Evolutionary conservation across 37 sponge, comb jelly and placozoan species (phyloP).

Genomic region (Diacarnus erythraeanus): DNA sequence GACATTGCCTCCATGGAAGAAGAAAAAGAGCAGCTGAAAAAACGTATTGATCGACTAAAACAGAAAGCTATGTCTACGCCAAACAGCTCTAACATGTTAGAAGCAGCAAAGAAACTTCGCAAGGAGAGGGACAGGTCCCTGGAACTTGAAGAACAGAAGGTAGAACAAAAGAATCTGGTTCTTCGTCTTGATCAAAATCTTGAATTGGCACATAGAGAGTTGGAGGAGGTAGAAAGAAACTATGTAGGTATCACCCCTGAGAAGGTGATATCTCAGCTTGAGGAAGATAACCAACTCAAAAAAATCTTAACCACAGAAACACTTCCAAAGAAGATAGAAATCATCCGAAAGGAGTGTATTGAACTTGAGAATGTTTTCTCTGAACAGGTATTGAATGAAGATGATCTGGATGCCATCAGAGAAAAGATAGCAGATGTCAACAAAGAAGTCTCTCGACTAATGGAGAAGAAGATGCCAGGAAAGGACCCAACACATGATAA

Average conservation of each 20-base stretch:
- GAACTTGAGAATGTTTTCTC: slow-evolving; percentile 75
- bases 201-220: slow-evolving; percentile 57
- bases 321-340: slow-evolving; percentile 78
- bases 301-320: slow-evolving; percentile 67
- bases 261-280: slow-evolving; percentile 60
- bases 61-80: slow-evolving; percentile 62
- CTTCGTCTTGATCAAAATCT: slow-evolving; percentile 75
- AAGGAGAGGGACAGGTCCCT: slow-evolving; percentile 65
- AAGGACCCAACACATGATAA: slow-evolving; percentile 82
- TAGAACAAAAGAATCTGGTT: slow-evolving; percentile 74
- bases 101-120: slow-evolving; percentile 72
- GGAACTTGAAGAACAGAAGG: slow-evolving; percentile 58
- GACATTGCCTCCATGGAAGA: slow-evolving; percentile 98
- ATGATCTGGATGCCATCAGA: slow-evolving; percentile 70
- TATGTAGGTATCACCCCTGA: slow-evolving; percentile 63
- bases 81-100: slow-evolving; percentile 58
- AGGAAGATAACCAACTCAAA: slow-evolving; percentile 79
- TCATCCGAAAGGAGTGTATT: slow-evolving; percentile 52
- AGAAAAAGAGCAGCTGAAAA: slow-evolving; percentile 85
- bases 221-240: slow-evolving; percentile 53
- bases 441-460: slow-evolving; percentile 61
- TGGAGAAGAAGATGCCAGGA: slow-evolving; percentile 80
- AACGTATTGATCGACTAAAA: slow-evolving; percentile 69
- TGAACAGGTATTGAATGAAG: slow-evolving; percentile 83
- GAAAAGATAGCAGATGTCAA: slow-evolving; percentile 64